phyloP scores from a whole-genome alignment of 1,140 invertebrate genomes.

The Globodera ellingtonae region DNA sequence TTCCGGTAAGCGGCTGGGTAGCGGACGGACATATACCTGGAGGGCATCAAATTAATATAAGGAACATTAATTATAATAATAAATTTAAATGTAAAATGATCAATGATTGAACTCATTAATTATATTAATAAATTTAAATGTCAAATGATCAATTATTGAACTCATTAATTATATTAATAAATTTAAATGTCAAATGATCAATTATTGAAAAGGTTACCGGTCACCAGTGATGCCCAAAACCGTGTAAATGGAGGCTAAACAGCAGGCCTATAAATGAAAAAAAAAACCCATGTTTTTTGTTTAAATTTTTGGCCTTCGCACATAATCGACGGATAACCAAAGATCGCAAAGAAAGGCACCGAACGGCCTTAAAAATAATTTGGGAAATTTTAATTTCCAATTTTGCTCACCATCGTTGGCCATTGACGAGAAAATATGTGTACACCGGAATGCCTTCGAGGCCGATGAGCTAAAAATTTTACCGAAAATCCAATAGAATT shows the following conservation, averaged over 20 bases:
- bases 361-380: conserved; percentile 73
- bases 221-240: conserved; percentile 97
- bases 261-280: conserved; percentile 73
- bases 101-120: too few relatives aligned
- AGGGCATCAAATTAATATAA: not conserved
- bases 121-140: too few relatives aligned
- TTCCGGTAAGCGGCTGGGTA: conserved; percentile 94
- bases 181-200: too few relatives aligned
- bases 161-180: too few relatives aligned
- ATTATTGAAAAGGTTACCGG: conserved; percentile 67
- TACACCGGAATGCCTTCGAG: conserved; percentile 73
- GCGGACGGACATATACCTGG: conserved; percentile 90
- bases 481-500: conserved; percentile 16
- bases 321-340: conserved; percentile 98
- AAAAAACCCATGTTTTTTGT: not conserved
- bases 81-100: too few relatives aligned
- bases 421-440: conserved; percentile 81
- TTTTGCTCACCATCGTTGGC: conserved; percentile 77
- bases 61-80: not conserved
- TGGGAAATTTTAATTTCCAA: not conserved
- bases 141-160: too few relatives aligned
- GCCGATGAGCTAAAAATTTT: conserved; percentile 75
- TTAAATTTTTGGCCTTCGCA: not conserved
- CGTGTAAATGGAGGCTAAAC: conserved; percentile 97
- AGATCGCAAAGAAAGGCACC: conserved; percentile 93